Conservation (phyloP, 1,140 invertebrate species). For the Drosophila orena region DNA sequence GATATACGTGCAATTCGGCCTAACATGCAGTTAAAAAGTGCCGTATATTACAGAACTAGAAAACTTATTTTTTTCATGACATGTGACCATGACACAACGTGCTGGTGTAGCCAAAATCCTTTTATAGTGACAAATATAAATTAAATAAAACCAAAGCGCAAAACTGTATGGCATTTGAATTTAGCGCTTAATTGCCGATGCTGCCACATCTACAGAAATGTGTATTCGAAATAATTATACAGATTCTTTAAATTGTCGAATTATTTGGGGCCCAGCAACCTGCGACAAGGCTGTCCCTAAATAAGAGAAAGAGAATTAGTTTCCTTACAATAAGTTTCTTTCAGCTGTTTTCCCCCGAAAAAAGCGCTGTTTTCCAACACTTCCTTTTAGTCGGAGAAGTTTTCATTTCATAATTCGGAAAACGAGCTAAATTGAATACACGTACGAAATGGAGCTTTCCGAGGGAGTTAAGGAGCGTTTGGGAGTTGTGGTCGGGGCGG, state of each 20-base stretch:
- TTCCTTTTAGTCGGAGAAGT: neutral
- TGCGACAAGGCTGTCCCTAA: neutral
- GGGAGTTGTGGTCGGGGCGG: conserved; percentile 86
- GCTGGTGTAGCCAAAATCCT: too few relatives aligned
- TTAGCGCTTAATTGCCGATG: neutral
- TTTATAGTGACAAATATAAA: too few relatives aligned
- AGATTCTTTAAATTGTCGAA: neutral
- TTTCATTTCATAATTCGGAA: conserved; percentile 38
- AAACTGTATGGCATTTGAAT: neutral
- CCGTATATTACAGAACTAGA: too few relatives aligned
- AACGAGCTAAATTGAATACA: conserved; percentile 5
- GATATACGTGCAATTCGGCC: too few relatives aligned
- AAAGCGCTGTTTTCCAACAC: conserved; percentile 6
- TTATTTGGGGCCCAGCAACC: neutral
- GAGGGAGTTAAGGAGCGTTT: conserved; percentile 87
- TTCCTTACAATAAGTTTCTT: neutral
- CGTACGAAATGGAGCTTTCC: conserved; percentile 60
- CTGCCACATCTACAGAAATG: neutral
- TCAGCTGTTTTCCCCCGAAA: neutral
- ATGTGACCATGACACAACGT: too few relatives aligned
- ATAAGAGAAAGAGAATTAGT: neutral
- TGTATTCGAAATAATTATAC: neutral
- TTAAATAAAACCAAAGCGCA: neutral
- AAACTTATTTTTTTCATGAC: too few relatives aligned
- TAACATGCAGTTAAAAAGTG: too few relatives aligned